Conservation (phyloP, 2,888 invertebrate species). For the Petrophora chlorosata region DNA sequence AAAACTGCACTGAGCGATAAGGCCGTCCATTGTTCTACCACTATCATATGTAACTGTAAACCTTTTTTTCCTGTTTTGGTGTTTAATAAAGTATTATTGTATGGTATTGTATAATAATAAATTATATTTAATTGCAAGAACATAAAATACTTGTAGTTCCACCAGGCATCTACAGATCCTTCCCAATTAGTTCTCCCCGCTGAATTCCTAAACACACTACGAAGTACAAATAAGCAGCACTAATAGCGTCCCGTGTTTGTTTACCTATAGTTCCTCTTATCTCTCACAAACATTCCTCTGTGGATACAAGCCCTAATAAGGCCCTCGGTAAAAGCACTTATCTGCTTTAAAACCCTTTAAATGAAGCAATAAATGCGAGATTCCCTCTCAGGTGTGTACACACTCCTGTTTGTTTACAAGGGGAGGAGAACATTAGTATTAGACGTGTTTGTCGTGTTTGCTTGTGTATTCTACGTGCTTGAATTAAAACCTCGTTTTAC, state of each 20-base stretch:
- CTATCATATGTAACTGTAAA: too few species aligned
- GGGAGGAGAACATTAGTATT: slow-evolving; percentile 15
- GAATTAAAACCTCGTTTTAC: slow-evolving; percentile 14
- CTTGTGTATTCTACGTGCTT: slow-evolving; percentile 15
- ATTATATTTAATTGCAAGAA: too few species aligned
- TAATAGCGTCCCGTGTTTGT: too few species aligned
- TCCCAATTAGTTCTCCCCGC: slow-evolving; percentile 5
- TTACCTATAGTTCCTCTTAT: slow-evolving; percentile 15
- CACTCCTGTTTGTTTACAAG: slow-evolving; percentile 29
- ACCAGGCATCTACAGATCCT: too few species aligned
- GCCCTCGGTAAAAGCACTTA: slow-evolving; percentile 62
- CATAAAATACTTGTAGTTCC: too few species aligned
- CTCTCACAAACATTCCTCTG: slow-evolving; percentile 32
- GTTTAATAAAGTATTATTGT: too few species aligned
- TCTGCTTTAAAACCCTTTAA: slow-evolving; percentile 70
- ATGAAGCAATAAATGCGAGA: slow-evolving; percentile 71
- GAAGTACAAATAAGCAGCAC: too few species aligned
- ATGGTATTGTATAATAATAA: too few species aligned
- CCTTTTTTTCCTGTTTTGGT: too few species aligned
- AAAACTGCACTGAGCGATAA: too few species aligned
- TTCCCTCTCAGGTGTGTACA: slow-evolving; percentile 42
- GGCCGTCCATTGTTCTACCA: too few species aligned
- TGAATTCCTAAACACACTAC: slow-evolving; percentile 12
- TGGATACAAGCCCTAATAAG: slow-evolving; percentile 61
- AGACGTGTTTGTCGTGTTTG: slow-evolving; percentile 16